phyloP scores from a whole-genome alignment of 2,113 vertebrate genomes.

The Peromyscus polionotus region DNA sequence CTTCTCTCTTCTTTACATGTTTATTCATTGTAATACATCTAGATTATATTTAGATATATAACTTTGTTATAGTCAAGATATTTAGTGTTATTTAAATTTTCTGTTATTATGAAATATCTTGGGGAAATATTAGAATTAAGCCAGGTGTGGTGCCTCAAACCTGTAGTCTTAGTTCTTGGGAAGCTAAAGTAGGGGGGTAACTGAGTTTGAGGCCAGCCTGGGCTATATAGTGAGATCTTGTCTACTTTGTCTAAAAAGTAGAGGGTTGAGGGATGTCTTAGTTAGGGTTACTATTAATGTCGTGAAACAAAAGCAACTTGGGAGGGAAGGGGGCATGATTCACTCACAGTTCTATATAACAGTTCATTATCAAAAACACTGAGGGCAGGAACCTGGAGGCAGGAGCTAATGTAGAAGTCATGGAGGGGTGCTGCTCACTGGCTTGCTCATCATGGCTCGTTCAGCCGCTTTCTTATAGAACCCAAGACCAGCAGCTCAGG shows the following conservation, averaged over 20 bases:
- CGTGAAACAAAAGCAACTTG: background rate
- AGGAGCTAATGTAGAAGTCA: background rate
- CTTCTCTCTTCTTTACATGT: background rate
- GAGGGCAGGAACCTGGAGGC: background rate
- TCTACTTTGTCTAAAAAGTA: background rate
- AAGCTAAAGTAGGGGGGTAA: no score
- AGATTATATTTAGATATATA: background rate
- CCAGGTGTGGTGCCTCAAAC: background rate
- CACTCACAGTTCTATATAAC: background rate
- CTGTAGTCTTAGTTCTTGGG: background rate
- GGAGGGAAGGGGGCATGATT: background rate
- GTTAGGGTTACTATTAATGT: background rate
- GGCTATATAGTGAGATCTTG: no score
- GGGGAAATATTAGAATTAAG: background rate
- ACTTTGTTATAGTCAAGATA: background rate
- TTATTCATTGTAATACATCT: background rate
- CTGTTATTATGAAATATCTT: background rate
- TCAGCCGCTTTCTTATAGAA: background rate
- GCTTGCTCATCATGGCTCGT: background rate
- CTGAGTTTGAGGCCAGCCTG: background rate
- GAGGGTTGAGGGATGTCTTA: background rate
- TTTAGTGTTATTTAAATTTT: background rate
- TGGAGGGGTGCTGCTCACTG: background rate
- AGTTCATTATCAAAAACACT: background rate
- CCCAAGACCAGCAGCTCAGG: background rate